Evolutionary conservation across 2,113 vertebrate genomes (phyloP).

Genomic region (Charina bottae): DNA sequence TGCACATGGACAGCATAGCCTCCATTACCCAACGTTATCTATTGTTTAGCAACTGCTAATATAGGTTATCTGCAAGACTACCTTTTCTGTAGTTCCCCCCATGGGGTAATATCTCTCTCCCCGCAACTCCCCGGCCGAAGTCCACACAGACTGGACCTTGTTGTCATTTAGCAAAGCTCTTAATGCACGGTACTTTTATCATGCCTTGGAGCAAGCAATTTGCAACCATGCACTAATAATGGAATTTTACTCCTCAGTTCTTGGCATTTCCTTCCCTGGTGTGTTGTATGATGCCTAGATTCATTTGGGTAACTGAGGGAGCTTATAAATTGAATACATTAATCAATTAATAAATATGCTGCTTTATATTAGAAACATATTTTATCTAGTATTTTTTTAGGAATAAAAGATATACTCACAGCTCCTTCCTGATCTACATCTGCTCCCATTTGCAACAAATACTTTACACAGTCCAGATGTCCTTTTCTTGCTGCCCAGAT

Average conservation of each 20-base stretch:
- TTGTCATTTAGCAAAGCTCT: no score
- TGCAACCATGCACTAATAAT: no score
- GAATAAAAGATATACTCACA: slow-evolving; percentile 73
- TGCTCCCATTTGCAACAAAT: slow-evolving; percentile 91
- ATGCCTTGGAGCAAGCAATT: no score
- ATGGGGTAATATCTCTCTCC: no score
- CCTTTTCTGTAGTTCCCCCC: no score
- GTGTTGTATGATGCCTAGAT: neutral
- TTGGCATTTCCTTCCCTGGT: neutral
- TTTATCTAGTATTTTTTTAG: neutral
- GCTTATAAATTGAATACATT: neutral
- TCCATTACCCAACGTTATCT: neutral
- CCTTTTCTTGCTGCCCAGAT: slow-evolving; percentile 97
- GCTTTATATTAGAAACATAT: neutral
- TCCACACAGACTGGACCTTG: no score
- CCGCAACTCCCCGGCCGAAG: no score
- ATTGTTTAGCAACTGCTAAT: neutral
- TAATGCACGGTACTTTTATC: no score
- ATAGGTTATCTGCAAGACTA: no score
- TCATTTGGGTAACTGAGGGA: neutral
- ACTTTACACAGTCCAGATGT: slow-evolving; percentile 90
- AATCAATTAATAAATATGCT: neutral
- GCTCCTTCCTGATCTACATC: slow-evolving; percentile 98
- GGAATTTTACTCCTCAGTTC: neutral
- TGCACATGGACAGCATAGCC: neutral